Evolutionary conservation across 2,888 invertebrate species (phyloP).

Genomic region (Drosophila emarginata): DNA sequence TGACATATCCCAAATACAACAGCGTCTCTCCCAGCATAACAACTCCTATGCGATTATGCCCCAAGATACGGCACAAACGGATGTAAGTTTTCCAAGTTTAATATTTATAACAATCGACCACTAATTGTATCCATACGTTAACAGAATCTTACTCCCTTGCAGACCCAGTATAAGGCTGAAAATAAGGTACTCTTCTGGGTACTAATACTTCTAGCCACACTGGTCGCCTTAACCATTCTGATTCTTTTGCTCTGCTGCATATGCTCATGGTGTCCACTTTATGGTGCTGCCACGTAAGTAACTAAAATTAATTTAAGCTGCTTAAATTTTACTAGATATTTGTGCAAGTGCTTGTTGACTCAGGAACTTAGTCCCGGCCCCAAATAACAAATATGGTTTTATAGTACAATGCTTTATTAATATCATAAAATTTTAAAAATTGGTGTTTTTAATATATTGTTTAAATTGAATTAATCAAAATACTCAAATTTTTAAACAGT

Average conservation of each 20-base stretch:
- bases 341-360: conserved; percentile 41
- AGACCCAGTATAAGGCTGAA: conserved; percentile 89
- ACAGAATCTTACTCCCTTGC: conserved; percentile 80
- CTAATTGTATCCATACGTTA: conserved; percentile 37
- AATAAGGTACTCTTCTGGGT: conserved; percentile 90
- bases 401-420: too few species aligned
- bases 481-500: too few species aligned
- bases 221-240: conserved; percentile 88
- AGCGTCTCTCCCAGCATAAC: conserved; percentile 84
- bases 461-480: too few species aligned
- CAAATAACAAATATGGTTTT: too few species aligned
- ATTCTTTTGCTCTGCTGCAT: conserved; percentile 91
- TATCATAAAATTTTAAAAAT: too few species aligned
- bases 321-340: background rate
- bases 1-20: conserved; percentile 88
- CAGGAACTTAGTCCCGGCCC: conserved; percentile 56
- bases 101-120: background rate
- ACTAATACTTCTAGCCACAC: conserved; percentile 88
- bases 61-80: conserved; percentile 72
- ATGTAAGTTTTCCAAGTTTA: conserved; percentile 69
- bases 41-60: conserved; percentile 81
- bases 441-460: too few species aligned
- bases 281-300: conserved; percentile 88
- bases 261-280: conserved; percentile 92
- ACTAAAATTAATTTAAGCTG: background rate